These are phyloP conservation scores for Bothrops alternatus DNA, from an alignment of 2,797 vertebrate genomes.

Conservation along the genomic window DNA sequence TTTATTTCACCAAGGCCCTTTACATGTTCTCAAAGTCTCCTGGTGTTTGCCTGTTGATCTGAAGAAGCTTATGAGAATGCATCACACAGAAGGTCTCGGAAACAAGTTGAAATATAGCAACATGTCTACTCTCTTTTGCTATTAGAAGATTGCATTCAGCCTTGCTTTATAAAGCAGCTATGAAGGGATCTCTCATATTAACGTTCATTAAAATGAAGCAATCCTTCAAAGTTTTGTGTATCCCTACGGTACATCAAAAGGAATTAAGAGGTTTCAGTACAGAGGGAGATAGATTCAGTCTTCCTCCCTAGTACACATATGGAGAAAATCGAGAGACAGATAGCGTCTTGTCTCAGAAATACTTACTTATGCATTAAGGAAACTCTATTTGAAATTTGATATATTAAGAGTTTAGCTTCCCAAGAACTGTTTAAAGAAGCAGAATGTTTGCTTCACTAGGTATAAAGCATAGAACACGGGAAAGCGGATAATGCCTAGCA, in stretches of 20 bases:
- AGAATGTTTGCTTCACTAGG: neutral
- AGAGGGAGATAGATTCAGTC: neutral
- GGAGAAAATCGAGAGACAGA: neutral
- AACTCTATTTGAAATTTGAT: neutral
- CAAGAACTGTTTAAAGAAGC: neutral
- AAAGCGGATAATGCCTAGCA: neutral
- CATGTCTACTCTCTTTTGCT: neutral
- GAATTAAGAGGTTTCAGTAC: neutral
- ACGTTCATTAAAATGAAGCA: neutral
- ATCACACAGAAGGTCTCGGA: neutral
- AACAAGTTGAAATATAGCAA: neutral
- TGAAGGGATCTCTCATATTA: neutral
- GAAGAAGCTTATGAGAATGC: neutral
- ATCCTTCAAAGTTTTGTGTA: neutral
- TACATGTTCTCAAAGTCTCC: neutral
- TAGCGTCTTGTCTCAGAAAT: neutral
- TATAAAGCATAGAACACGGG: neutral
- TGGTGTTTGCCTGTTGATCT: neutral
- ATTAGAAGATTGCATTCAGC: neutral
- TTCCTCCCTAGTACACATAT: neutral
- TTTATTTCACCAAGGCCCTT: neutral
- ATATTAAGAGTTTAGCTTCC: neutral
- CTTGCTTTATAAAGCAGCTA: neutral
- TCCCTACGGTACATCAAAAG: neutral
- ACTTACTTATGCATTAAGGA: neutral